These are phyloP conservation scores for Motacilla tschutschensis DNA, from an alignment of 2,113 vertebrate genomes.

Conservation along the genomic window DNA sequence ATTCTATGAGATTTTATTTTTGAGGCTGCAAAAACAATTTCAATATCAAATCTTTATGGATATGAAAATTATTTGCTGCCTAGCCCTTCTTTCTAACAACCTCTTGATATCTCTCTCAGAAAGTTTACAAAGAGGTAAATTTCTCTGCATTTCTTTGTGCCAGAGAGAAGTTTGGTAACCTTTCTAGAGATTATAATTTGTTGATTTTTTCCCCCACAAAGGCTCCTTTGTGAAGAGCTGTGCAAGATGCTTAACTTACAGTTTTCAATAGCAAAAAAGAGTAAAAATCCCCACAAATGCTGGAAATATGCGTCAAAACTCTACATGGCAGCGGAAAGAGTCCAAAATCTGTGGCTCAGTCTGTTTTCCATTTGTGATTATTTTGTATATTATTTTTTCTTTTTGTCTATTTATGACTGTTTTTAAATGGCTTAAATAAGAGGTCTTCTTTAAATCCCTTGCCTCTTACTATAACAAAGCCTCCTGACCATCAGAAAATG, in stretches of 20 bases:
- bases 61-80: neutral
- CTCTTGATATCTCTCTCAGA: neutral
- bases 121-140: neutral
- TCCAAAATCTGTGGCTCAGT: neutral
- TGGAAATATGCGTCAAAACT: neutral
- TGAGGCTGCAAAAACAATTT: neutral
- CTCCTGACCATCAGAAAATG: neutral
- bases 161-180: neutral
- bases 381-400: neutral
- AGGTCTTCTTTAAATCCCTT: neutral
- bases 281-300: neutral
- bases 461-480: neutral
- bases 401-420: neutral
- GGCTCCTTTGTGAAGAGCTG: neutral
- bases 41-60: neutral
- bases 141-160: neutral
- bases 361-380: neutral
- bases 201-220: fast-evolving
- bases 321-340: neutral
- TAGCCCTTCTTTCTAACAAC: neutral
- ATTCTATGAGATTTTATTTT: neutral
- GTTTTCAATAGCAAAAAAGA: neutral
- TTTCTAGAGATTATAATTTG: neutral
- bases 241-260: neutral
- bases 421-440: neutral